phyloP scores from a whole-genome alignment of 2,113 vertebrate genomes.

The Plectropomus leopardus region DNA sequence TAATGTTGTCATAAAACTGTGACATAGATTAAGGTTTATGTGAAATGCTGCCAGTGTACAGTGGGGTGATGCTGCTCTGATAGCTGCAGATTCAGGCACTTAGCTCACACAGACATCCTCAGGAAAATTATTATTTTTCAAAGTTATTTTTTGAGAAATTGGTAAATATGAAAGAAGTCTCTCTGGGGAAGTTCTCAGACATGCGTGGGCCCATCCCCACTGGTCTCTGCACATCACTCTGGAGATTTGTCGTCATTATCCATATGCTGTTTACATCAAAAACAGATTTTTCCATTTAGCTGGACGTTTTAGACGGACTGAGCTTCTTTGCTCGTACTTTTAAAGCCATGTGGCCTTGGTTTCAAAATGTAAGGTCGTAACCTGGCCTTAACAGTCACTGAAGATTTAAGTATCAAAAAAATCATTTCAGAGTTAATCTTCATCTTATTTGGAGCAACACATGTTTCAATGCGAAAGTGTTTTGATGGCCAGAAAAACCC shows the following conservation, averaged over 20 bases:
- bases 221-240: constrained; percentile 51
- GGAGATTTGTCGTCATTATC: constrained; percentile 65
- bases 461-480: neutral
- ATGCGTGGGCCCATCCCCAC: neutral
- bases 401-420: constrained; percentile 39
- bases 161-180: constrained; percentile 7
- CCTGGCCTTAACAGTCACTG: constrained; percentile 12
- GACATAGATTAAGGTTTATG: neutral
- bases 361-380: constrained; percentile 16
- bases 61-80: neutral
- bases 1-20: constrained; percentile 15
- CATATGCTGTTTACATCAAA: constrained; percentile 55
- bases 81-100: neutral
- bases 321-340: constrained; percentile 20
- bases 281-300: constrained; percentile 69
- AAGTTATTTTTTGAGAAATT: neutral
- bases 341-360: constrained; percentile 31
- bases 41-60: neutral
- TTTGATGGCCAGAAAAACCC: neutral
- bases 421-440: constrained; percentile 28
- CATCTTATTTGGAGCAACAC: neutral
- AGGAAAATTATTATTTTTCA: neutral
- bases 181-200: constrained; percentile 5
- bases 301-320: constrained; percentile 32
- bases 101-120: neutral